phyloP scores from a whole-genome alignment of 2,113 vertebrate genomes.

The Ochotona curzoniae region DNA sequence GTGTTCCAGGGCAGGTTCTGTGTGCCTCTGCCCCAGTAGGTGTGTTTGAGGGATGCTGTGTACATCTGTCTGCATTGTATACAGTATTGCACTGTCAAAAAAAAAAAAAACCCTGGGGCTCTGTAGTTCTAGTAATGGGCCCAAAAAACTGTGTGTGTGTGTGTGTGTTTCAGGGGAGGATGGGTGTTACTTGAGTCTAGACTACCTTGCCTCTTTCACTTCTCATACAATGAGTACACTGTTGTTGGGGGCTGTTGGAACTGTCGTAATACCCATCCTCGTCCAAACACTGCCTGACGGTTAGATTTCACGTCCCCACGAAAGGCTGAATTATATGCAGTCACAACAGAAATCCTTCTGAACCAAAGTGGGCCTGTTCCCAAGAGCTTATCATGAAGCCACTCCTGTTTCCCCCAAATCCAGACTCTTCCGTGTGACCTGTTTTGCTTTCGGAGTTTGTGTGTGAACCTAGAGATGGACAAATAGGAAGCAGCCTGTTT shows the following conservation, averaged over 20 bases:
- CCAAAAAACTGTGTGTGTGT: not conserved
- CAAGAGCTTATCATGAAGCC: constrained; percentile 3
- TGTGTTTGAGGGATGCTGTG: not conserved
- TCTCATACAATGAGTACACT: not conserved
- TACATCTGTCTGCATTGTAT: not conserved
- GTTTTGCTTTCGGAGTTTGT: not conserved
- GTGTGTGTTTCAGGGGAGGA: not conserved
- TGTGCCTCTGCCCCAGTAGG: not conserved
- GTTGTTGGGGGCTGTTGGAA: constrained; percentile 35
- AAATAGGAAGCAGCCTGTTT: not conserved
- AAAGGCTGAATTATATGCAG: constrained; percentile 28
- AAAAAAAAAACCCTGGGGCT: not conserved
- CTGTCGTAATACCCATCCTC: constrained; percentile 8
- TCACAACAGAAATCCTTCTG: not conserved
- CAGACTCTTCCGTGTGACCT: not conserved
- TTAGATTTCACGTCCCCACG: constrained; percentile 9
- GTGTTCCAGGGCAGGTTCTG: not conserved
- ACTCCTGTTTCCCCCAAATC: not conserved
- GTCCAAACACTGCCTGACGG: constrained; percentile 20
- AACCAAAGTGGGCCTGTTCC: not conserved
- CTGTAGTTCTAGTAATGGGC: not conserved
- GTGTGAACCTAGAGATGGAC: not conserved
- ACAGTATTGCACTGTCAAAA: not conserved
- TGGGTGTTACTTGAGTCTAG: constrained; percentile 36
- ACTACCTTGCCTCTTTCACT: constrained; percentile 17